Base-by-base conservation (phyloP, 2,797 vertebrate species). In the Cottoperca gobio region DNA sequence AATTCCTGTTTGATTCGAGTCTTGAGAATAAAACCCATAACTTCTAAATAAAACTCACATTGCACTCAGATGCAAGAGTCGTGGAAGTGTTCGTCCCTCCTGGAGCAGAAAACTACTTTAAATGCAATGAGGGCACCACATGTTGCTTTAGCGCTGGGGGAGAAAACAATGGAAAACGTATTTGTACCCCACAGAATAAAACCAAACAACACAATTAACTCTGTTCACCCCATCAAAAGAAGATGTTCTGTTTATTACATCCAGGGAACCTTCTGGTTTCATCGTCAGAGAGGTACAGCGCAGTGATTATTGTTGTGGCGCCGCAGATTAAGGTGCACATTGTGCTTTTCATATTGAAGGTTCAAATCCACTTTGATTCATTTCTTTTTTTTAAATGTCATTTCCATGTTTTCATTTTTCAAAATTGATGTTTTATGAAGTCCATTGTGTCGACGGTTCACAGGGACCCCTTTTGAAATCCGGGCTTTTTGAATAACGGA, bases 161-260 rank as follows among this genome's bases (percentile, higher is more conserved):
- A 33, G 57, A 68, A 78, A 82, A 81, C 68, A 69, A 67, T 55
- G 59, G 12, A 71, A 73, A 87, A 80, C 43, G 16, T 75, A 57
- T 68, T 83, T 77, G 60, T 60, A 54, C 48, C 57, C 39, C 58
- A 40, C 53, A 70, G 77, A 84, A 76, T 73, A 69, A 69, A 70
- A 73, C 42, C 59, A 79, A 81, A 73, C 66, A 77, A 76, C 54
- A 54, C 61, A 82, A 88, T 89, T 84, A 87, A 82, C 63, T 75
- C 43, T 4, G 57, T 79, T 78, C 80, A 82, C 53, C 67, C 46
- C 50, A 69, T 83, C 49, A 83, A 82, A 83, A 69, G 52, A 79
- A 60, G 28, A 63, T 43, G 59, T 66, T 71, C 33, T 31, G 33
- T 78, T 69, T 37, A 66, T 60, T 82, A 33, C 59, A 42, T 65